These are phyloP conservation scores for Listronotus bonariensis DNA, from an alignment of 1,140 invertebrate species.

Conservation along the genomic window DNA sequence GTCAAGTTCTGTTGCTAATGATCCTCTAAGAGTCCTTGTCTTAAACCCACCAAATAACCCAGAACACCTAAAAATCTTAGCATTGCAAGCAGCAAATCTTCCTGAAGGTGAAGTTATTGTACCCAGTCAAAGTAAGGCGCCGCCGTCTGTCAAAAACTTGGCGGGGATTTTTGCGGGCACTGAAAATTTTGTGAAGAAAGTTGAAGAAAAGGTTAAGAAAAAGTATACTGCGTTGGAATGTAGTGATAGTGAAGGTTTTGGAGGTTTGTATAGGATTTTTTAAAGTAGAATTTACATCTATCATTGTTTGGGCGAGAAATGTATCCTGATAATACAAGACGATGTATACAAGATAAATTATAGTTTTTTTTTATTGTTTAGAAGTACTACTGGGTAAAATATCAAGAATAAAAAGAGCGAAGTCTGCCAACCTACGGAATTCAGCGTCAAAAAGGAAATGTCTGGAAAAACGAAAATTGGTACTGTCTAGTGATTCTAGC, in stretches of 20 bases:
- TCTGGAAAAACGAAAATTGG: conserved; percentile 46
- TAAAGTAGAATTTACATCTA: neutral
- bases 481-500: conserved; percentile 48
- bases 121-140: conserved; percentile 29
- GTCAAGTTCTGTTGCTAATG: conserved; percentile 33
- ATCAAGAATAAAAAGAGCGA: conserved; percentile 63
- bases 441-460: conserved; percentile 53
- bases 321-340: too few species aligned
- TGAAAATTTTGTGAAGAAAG: conserved; percentile 53
- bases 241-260: conserved; percentile 68
- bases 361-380: conserved; percentile 36
- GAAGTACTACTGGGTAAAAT: conserved; percentile 63
- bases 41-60: conserved; percentile 57
- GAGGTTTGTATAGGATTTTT: conserved; percentile 49
- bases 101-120: conserved; percentile 49
- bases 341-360: neutral
- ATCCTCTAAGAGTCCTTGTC: conserved; percentile 63
- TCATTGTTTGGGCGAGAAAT: too few species aligned
- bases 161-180: conserved; percentile 54
- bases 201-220: conserved; percentile 58
- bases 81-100: conserved; percentile 58
- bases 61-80: conserved; percentile 57
- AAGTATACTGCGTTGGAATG: conserved; percentile 61
- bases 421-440: conserved; percentile 60
- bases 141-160: conserved; percentile 47